Conservation (phyloP, 2,113 vertebrate genomes). For the Myotis brandtii region DNA sequence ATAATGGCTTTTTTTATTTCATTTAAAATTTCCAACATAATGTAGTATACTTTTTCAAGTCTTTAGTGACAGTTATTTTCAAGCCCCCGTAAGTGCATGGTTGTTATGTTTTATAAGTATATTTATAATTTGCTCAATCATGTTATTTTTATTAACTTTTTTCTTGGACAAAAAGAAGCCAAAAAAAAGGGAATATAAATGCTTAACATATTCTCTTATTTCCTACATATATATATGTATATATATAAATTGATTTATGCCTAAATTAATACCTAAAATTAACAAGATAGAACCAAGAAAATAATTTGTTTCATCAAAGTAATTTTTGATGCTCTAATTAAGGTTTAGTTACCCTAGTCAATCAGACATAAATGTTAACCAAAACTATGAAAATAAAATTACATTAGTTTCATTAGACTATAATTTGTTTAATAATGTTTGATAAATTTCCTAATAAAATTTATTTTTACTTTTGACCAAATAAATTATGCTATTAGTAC, state of each 20-base stretch:
- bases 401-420: not conserved
- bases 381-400: conserved; percentile 12
- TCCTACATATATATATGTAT: not conserved
- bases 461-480: conserved; percentile 18
- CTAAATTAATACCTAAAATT: not conserved
- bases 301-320: not conserved
- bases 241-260: not conserved
- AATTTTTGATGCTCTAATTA: conserved; percentile 6
- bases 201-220: not conserved
- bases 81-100: not conserved
- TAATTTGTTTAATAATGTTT: not conserved
- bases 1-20: not conserved
- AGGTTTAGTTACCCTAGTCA: not conserved
- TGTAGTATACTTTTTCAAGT: not conserved
- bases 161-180: not conserved
- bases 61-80: not conserved
- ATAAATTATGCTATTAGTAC: not conserved
- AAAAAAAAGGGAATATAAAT: conserved; percentile 2
- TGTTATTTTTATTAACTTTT: not conserved
- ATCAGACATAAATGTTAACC: not conserved
- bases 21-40: not conserved
- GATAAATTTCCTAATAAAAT: not conserved
- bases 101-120: not conserved
- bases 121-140: conserved; percentile 28
- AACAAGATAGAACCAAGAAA: not conserved